Evolutionary conservation across 2,888 invertebrate genomes (phyloP), one percentile per base, ranked within the genome.

Genomic region (Netelia inedita): DNA sequence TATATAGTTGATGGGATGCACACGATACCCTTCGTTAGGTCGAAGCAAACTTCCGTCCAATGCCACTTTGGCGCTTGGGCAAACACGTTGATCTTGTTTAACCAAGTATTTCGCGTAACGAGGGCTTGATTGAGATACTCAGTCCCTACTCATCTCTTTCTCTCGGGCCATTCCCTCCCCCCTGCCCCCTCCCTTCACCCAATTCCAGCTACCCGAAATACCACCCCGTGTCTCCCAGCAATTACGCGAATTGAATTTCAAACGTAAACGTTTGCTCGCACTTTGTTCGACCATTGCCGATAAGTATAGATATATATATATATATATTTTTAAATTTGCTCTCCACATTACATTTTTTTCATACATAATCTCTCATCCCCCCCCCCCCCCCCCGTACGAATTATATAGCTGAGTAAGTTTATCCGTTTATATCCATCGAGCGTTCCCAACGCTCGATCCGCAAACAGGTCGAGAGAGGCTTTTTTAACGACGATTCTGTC

Each of bases 111-210:
- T 75, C 50, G 65, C 75, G 75, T 83, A 83, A 80, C 83, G 76
- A 80, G 80, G 65, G 66, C 80, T 72, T 80, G 68, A 83, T 83
- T 83, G 83, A 80, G 80, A 71, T 75, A 75, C 79, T 80, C 80
- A 76, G 41, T 23, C 63, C 57, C 28, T 35, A 8, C 73, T 74
- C 83, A 73, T 72, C 55, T 16, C 65, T 61, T 16, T 43, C 61
- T 46, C 55, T 41, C 53, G 21, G 50, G 8, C 59, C 19, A 23
- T 46, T 14, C 2, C 35, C 10, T 16, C n/a, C 21, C n/a, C 19
- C 10, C 43, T 11, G 1, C 23, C 10, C 9, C 11, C 59, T 59
- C 76, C 16, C 61, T 50, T 5, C 2, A 2, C 6, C 35, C 35
- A 5, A 35, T 35, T 35, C 35, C 35, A 35, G 1, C 6, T 35